A percentile compares a stretch with the other conserved stretches of the same genome.
Conservation (phyloP, 2,113 vertebrate genomes). For the Erythrocercus mccallii region DNA sequence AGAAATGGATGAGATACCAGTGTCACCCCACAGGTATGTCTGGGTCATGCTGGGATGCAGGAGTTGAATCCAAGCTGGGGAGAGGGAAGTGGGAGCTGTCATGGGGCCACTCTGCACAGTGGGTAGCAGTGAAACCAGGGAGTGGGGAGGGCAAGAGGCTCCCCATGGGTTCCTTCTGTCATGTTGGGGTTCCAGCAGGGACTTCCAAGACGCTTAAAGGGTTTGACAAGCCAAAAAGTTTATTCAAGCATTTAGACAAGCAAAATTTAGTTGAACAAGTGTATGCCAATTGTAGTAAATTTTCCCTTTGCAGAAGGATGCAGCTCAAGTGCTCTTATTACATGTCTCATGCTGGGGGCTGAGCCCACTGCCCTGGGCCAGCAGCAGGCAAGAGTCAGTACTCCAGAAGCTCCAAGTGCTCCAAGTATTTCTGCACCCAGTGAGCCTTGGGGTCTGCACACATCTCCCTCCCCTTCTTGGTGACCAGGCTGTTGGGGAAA, state of each 20-base stretch:
- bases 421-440: background rate
- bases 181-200: background rate
- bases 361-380: background rate
- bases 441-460: accelerated
- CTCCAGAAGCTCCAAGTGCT: accelerated
- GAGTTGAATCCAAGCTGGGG: background rate
- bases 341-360: accelerated
- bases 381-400: background rate
- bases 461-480: accelerated
- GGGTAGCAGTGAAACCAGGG: background rate
- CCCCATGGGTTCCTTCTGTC: background rate
- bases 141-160: background rate
- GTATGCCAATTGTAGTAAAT: background rate
- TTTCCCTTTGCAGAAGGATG: background rate
- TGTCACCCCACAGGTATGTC: background rate
- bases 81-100: background rate
- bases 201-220: background rate
- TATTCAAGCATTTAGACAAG: background rate
- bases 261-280: background rate
- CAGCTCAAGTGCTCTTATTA: background rate
- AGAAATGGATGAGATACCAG: background rate
- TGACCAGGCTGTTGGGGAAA: background rate
- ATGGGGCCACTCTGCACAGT: background rate
- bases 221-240: background rate
- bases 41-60: background rate